phyloP scores from a whole-genome alignment of 2,797 vertebrate species.

The Trachops cirrhosus region DNA sequence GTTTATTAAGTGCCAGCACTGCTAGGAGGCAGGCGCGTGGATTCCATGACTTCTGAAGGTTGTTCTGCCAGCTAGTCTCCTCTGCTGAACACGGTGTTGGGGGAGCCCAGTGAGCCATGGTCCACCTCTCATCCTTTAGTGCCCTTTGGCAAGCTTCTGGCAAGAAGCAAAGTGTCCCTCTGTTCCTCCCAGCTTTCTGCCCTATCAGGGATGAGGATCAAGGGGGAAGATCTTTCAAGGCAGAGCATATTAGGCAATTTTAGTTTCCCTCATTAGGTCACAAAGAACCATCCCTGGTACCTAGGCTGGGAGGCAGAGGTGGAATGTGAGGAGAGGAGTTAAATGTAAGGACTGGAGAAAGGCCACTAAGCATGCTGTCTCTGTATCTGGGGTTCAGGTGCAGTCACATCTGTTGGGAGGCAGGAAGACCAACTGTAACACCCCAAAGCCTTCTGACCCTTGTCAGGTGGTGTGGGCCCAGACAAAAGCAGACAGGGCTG shows the following conservation, averaged over 20 bases:
- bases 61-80: neutral
- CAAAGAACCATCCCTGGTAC: neutral
- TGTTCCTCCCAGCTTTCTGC: neutral
- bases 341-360: neutral
- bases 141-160: neutral
- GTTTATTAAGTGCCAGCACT: neutral
- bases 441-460: neutral
- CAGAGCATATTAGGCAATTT: neutral
- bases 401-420: neutral
- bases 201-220: too few relatives aligned
- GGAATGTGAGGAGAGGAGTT: neutral
- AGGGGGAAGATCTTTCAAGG: neutral
- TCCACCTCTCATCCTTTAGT: neutral
- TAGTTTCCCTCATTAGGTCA: neutral
- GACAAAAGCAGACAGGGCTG: neutral
- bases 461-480: neutral
- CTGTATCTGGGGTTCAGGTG: neutral
- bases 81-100: neutral
- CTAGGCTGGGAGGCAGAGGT: neutral
- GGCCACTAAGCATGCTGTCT: neutral
- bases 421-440: too few relatives aligned
- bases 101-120: neutral
- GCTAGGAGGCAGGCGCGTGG: neutral
- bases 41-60: neutral
- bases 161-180: neutral